Conservation (phyloP, 2,888 invertebrate genomes). For the Euclidia mi region DNA sequence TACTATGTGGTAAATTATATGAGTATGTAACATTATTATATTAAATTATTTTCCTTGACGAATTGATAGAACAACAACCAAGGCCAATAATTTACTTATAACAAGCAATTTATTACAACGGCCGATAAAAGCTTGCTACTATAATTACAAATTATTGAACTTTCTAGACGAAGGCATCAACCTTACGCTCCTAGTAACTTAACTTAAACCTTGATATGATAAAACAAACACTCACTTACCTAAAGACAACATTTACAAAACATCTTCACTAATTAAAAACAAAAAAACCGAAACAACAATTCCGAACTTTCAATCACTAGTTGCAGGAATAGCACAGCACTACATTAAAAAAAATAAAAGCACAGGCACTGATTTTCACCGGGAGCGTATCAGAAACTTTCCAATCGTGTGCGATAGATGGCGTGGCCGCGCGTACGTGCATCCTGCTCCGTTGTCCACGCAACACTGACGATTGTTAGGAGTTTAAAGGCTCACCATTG, state of each 20-base stretch:
- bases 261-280: conserved; percentile 20
- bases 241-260: conserved; percentile 27
- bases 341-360: conserved; percentile 20
- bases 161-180: no score
- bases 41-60: not conserved
- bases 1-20: no score
- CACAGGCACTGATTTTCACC: conserved; percentile 24
- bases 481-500: conserved; percentile 2
- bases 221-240: conserved; percentile 34
- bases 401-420: conserved; percentile 17
- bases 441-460: conserved; percentile 16
- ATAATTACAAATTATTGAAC: no score
- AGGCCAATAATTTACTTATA: no score
- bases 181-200: no score
- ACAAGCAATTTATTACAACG: no score
- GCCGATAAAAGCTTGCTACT: no score
- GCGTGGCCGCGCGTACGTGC: conserved; percentile 18
- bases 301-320: conserved; percentile 22
- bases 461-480: conserved; percentile 39
- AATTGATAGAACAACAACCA: no score
- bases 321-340: conserved; percentile 31
- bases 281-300: conserved; percentile 19
- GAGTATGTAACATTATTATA: not conserved
- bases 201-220: not conserved
- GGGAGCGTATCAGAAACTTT: conserved; percentile 39